Evolutionary conservation across 1,140 invertebrate species (phyloP).

Genomic region (Drosophila lacteicornis): DNA sequence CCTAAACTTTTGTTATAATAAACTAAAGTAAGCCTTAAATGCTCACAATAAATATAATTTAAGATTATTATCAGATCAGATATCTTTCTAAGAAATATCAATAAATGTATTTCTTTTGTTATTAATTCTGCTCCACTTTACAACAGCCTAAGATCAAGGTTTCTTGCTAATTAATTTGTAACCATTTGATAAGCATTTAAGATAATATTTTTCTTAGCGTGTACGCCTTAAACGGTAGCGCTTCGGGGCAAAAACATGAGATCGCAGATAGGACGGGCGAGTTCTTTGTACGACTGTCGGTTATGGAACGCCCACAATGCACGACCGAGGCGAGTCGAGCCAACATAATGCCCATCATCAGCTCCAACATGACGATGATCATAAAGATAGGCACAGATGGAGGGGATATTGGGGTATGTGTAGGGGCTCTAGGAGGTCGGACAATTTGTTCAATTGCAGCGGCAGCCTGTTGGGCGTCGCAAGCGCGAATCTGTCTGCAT

Average conservation of each 20-base stretch:
- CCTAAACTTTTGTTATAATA: too few relatives aligned
- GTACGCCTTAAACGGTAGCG: constrained; percentile 65
- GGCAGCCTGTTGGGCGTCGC: constrained; percentile 75
- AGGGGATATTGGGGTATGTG: constrained; percentile 1
- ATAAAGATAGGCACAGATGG: constrained; percentile 7
- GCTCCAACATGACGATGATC: constrained; percentile 37
- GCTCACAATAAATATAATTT: too few relatives aligned
- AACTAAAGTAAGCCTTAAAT: too few relatives aligned
- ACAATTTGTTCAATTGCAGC: constrained; percentile 79
- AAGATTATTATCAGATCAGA: too few relatives aligned
- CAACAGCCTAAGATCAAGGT: background rate
- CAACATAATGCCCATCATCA: constrained; percentile 44
- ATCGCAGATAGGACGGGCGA: constrained; percentile 54
- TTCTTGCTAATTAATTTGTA: background rate
- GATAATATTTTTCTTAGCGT: constrained; percentile 20
- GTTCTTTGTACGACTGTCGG: constrained; percentile 72
- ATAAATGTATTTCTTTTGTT: too few relatives aligned
- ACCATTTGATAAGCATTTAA: constrained; percentile 7
- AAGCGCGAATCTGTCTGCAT: constrained; percentile 76
- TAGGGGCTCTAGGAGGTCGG: constrained; percentile 20
- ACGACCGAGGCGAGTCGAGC: constrained; percentile 44
- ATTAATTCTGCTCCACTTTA: background rate
- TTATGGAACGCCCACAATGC: constrained; percentile 72
- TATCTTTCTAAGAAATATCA: too few relatives aligned
- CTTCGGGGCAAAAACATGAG: constrained; percentile 52